Evolutionary conservation across 1,140 invertebrate genomes (phyloP).

Genomic region (Drosophila auraria): DNA sequence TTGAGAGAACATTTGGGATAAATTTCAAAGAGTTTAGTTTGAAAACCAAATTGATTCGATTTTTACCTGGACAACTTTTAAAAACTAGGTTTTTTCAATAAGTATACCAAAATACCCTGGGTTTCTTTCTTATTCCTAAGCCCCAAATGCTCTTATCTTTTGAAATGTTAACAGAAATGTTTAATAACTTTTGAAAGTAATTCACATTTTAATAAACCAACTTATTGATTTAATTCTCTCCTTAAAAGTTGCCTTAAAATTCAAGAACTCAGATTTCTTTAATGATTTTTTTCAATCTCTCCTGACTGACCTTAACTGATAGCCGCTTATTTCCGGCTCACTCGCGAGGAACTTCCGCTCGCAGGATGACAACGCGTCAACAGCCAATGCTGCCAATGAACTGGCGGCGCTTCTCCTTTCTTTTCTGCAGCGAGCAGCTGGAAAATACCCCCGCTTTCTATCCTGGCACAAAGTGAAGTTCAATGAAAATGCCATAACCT

Average conservation of each 20-base stretch:
- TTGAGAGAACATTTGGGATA: background rate
- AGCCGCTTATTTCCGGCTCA: slow-evolving; percentile 38
- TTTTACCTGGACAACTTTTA: background rate
- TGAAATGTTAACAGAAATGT: background rate
- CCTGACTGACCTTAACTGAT: slow-evolving; percentile 36
- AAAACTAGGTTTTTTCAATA: background rate
- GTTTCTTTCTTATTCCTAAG: background rate
- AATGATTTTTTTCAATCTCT: slow-evolving; percentile 10
- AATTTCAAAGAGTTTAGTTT: background rate
- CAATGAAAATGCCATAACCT: slow-evolving; percentile 70
- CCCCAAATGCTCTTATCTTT: background rate
- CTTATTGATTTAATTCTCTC: background rate
- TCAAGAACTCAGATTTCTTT: background rate
- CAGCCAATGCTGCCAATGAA: slow-evolving; percentile 58
- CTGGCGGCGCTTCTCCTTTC: slow-evolving; percentile 34
- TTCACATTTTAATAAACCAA: background rate
- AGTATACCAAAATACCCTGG: background rate
- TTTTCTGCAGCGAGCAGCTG: slow-evolving; percentile 47
- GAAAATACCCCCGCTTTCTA: slow-evolving; percentile 10
- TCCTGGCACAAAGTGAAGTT: slow-evolving; percentile 67
- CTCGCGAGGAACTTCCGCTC: slow-evolving; percentile 38
- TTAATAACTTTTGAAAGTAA: too few species aligned
- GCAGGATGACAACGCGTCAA: slow-evolving; percentile 62
- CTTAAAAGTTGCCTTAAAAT: background rate
- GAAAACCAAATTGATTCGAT: background rate